A percentile compares a stretch with the other conserved stretches of the same genome.
Conservation (phyloP, 2,888 invertebrate genomes). For the Alcis repandata region DNA sequence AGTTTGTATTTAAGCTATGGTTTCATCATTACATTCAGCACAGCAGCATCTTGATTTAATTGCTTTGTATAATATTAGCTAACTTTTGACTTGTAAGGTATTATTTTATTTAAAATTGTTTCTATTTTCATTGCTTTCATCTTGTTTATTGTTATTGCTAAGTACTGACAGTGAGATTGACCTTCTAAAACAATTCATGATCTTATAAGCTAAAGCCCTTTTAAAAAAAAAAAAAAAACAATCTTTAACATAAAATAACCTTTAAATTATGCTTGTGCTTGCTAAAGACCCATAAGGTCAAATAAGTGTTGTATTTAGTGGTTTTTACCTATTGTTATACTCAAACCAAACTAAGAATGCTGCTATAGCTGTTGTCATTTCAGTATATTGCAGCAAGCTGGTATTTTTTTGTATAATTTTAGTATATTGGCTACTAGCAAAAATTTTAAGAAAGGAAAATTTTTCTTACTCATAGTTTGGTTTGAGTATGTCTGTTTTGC, state of each 20-base stretch:
- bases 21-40: not conserved
- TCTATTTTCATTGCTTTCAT: not conserved
- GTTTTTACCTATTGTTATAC: not conserved
- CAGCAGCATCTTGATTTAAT: not conserved
- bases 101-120: not conserved
- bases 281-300: not conserved
- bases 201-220: not conserved
- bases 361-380: no score
- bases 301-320: not conserved
- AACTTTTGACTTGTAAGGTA: not conserved
- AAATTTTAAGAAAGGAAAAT: no score
- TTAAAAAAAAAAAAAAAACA: not conserved
- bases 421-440: no score
- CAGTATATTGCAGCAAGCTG: no score
- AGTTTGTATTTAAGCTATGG: not conserved
- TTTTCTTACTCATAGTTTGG: no score
- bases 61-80: constrained; percentile 3
- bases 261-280: not conserved
- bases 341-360: no score
- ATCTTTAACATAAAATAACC: not conserved
- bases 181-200: constrained; percentile 5
- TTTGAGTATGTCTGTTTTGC: no score
- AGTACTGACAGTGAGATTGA: not conserved
- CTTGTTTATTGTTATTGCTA: not conserved
- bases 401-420: no score